Conservation (phyloP, 2,888 invertebrate genomes). For the Patella caerulea region DNA sequence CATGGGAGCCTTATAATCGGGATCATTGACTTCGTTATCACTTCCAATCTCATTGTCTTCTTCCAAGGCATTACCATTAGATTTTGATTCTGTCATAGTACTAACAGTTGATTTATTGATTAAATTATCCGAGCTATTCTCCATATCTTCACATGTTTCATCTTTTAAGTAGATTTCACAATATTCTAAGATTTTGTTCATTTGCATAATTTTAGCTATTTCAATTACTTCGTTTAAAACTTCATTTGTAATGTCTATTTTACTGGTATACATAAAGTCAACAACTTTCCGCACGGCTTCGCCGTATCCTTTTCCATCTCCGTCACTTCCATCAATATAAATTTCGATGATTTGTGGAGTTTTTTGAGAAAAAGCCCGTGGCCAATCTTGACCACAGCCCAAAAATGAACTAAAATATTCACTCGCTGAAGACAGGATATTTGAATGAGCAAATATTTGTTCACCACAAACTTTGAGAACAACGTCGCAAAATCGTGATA, state of each 20-base stretch:
- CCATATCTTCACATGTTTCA: slow-evolving; percentile 8
- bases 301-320: slow-evolving; percentile 51
- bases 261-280: slow-evolving; percentile 67
- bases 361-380: slow-evolving; percentile 66
- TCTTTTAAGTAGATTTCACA: slow-evolving; percentile 41
- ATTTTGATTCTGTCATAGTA: slow-evolving; percentile 12
- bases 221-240: slow-evolving; percentile 58
- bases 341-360: slow-evolving; percentile 68
- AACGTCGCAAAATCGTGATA: slow-evolving; percentile 66
- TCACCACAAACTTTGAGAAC: slow-evolving; percentile 63
- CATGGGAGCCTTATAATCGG: slow-evolving; percentile 4
- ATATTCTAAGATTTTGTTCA: slow-evolving; percentile 53
- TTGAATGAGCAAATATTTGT: slow-evolving; percentile 67
- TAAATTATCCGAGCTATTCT: neutral
- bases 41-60: slow-evolving; percentile 15
- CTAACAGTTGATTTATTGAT: slow-evolving; percentile 1
- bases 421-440: slow-evolving; percentile 67
- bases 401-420: slow-evolving; percentile 66
- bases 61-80: slow-evolving; percentile 5
- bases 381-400: slow-evolving; percentile 59
- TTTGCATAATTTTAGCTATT: slow-evolving; percentile 67
- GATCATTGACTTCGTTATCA: slow-evolving; percentile 1
- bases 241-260: slow-evolving; percentile 46
- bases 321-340: slow-evolving; percentile 62
- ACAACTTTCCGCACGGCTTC: slow-evolving; percentile 63